phyloP scores from a whole-genome alignment of 2,113 vertebrate genomes.

The Proteles cristata region DNA sequence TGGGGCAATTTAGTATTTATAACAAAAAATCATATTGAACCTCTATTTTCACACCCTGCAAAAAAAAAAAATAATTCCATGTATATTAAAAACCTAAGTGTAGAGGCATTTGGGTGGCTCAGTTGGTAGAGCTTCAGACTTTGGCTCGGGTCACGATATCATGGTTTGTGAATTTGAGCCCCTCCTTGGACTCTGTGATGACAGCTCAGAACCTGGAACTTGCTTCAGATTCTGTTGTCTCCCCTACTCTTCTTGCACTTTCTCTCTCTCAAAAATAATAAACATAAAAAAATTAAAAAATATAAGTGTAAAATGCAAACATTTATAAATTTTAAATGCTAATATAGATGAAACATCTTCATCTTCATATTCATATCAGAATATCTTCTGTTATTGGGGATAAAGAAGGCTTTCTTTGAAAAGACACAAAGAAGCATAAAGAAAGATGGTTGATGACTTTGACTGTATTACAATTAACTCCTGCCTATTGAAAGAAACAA shows the following conservation, averaged over 20 bases:
- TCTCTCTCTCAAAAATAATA: neutral
- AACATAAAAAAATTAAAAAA: neutral
- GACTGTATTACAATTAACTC: slow-evolving; percentile 3
- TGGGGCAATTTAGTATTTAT: neutral
- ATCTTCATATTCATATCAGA: neutral
- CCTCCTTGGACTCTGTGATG: neutral
- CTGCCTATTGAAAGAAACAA: neutral
- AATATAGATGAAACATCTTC: neutral
- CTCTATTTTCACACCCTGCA: neutral
- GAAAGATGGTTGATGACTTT: slow-evolving; percentile 7
- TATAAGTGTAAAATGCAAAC: neutral
- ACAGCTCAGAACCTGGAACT: too few species aligned
- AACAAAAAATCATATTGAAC: neutral
- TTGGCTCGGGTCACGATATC: neutral
- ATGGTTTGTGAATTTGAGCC: neutral
- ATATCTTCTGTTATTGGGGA: neutral
- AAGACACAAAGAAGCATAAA: neutral
- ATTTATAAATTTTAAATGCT: neutral
- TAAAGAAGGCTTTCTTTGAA: slow-evolving; percentile 29
- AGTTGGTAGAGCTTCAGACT: neutral
- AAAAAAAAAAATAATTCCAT: slow-evolving; percentile 10
- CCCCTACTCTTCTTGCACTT: too few species aligned
- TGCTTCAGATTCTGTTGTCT: too few species aligned
- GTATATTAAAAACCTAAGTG: neutral
- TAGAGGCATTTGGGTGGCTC: neutral